These are phyloP conservation scores for Epinephelus coioides DNA, from an alignment of 2,797 vertebrate species.

Conservation along the genomic window DNA sequence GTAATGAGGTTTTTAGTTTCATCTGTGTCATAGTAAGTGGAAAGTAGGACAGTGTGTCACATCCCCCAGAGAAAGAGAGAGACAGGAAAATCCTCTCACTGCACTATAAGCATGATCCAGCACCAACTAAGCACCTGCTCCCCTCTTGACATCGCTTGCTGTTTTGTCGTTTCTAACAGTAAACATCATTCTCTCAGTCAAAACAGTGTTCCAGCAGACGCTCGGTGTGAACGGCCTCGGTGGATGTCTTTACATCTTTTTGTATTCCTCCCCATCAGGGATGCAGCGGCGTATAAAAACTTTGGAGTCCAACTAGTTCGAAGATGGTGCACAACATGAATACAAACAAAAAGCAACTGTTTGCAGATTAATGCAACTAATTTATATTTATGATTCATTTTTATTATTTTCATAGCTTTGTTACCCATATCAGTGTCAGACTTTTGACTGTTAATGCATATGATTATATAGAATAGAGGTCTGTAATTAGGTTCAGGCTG, in stretches of 20 bases:
- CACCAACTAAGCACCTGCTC: constrained; percentile 39
- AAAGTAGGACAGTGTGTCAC: constrained; percentile 79
- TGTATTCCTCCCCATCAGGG: background rate
- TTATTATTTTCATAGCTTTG: constrained; percentile 39
- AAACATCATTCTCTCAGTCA: constrained; percentile 37
- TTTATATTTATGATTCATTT: constrained; percentile 43
- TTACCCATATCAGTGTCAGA: constrained; percentile 39
- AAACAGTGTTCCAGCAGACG: constrained; percentile 5
- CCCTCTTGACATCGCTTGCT: constrained; percentile 33
- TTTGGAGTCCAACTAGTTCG: constrained; percentile 4
- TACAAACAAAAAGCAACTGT: constrained; percentile 20
- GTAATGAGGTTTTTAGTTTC: constrained; percentile 67
- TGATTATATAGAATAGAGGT: constrained; percentile 48
- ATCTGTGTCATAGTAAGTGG: constrained; percentile 59
- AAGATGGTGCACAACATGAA: constrained; percentile 6
- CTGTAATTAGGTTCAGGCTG: constrained; percentile 59
- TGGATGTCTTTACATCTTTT: constrained; percentile 11
- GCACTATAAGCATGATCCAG: constrained; percentile 49
- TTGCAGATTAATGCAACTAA: constrained; percentile 9
- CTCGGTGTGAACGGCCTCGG: constrained; percentile 3
- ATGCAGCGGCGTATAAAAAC: constrained; percentile 13
- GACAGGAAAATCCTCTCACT: constrained; percentile 58
- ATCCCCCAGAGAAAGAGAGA: constrained; percentile 46
- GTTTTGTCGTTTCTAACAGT: constrained; percentile 38
- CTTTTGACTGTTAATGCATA: constrained; percentile 41